Conservation (phyloP, 2,113 vertebrate species). For the Cinclus cinclus region DNA sequence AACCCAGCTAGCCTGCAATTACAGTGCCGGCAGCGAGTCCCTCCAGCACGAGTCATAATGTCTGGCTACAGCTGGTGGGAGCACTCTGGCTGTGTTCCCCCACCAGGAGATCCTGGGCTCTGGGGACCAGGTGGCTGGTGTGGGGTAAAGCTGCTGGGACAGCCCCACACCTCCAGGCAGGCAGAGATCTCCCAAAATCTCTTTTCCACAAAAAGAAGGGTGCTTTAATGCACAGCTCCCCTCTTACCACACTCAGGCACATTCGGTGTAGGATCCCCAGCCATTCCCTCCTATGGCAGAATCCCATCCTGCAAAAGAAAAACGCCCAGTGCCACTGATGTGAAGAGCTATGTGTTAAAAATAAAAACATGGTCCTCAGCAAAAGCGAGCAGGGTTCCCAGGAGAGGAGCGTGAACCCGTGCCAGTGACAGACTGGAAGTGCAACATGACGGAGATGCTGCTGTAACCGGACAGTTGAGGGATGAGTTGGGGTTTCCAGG, state of each 20-base stretch:
- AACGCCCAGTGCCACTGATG: not conserved
- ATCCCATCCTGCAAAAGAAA: not conserved
- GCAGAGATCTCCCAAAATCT: not conserved
- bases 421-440: constrained; percentile 51
- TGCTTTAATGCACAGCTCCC: not conserved
- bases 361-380: constrained; percentile 46
- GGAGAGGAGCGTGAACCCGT: not conserved
- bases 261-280: not conserved
- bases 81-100: not conserved
- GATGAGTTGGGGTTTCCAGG: constrained; percentile 53
- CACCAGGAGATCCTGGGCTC: not conserved
- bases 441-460: constrained; percentile 42
- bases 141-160: not conserved
- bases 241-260: accelerated
- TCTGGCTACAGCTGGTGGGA: constrained; percentile 32
- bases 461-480: constrained; percentile 59
- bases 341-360: constrained; percentile 20
- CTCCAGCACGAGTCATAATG: constrained; percentile 16
- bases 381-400: not conserved
- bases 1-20: constrained; percentile 45
- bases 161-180: not conserved
- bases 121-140: accelerated
- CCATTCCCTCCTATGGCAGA: not conserved
- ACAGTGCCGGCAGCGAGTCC: not conserved
- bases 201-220: not conserved